Evolutionary conservation across 2,888 invertebrate genomes (phyloP).

Genomic region (Parnassius apollo): DNA sequence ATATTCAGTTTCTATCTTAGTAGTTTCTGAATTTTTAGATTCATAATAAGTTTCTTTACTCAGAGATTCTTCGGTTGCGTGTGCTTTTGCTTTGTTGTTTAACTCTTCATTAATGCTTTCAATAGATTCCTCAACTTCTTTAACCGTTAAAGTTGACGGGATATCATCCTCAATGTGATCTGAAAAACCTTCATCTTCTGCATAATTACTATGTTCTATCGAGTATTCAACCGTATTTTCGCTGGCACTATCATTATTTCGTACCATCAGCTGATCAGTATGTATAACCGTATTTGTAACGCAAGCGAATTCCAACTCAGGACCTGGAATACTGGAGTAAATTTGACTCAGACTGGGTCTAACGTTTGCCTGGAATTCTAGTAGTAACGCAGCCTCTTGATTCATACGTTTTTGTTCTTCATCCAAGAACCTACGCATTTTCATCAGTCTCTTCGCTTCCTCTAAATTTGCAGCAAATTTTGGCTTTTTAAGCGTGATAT

Average conservation of each 20-base stretch:
- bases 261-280: slow-evolving; percentile 33
- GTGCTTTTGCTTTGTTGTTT: slow-evolving; percentile 30
- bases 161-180: slow-evolving; percentile 27
- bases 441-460: slow-evolving; percentile 84
- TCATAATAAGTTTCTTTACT: slow-evolving; percentile 23
- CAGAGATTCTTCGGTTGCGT: slow-evolving; percentile 16
- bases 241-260: slow-evolving; percentile 30
- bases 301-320: slow-evolving; percentile 75
- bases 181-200: slow-evolving; percentile 29
- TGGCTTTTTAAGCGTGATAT: slow-evolving; percentile 82
- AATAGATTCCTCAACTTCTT: slow-evolving; percentile 29
- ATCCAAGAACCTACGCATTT: slow-evolving; percentile 83
- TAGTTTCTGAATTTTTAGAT: neutral
- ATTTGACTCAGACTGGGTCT: slow-evolving; percentile 73
- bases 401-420: slow-evolving; percentile 81
- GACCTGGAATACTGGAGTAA: slow-evolving; percentile 72
- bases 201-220: slow-evolving; percentile 25
- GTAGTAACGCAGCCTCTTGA: slow-evolving; percentile 69
- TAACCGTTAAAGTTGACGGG: slow-evolving; percentile 24
- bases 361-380: slow-evolving; percentile 76
- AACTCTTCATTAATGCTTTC: slow-evolving; percentile 31
- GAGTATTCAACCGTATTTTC: slow-evolving; percentile 29
- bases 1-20: neutral
- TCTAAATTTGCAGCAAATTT: slow-evolving; percentile 85
- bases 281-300: slow-evolving; percentile 37